Percentiles rank a stretch among this genome's conserved stretches.
phyloP scores from a whole-genome alignment of 2,888 invertebrate species.

The Drosophila nr. medialis region DNA sequence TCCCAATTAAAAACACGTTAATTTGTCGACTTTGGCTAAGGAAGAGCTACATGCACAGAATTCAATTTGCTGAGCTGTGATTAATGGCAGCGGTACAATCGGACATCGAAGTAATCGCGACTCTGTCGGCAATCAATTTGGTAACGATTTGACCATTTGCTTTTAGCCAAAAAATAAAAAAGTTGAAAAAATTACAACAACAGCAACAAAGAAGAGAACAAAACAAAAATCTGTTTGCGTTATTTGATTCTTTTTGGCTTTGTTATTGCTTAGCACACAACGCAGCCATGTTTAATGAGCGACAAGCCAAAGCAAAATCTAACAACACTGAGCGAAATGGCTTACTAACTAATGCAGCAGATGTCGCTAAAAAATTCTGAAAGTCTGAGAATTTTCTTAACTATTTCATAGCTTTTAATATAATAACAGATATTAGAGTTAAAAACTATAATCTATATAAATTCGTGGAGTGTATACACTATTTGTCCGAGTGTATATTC shows the following conservation, averaged over 20 bases:
- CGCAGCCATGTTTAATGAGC: constrained; percentile 63
- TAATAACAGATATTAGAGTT: not conserved
- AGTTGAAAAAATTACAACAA: not conserved
- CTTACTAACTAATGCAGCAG: not conserved
- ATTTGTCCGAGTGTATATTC: constrained; percentile 28
- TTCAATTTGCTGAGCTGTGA: constrained; percentile 70
- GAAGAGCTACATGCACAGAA: constrained; percentile 52
- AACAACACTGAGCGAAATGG: constrained; percentile 33
- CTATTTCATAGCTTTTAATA: too few species aligned
- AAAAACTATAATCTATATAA: not conserved
- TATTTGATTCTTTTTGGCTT: constrained; percentile 32
- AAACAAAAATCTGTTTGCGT: constrained; percentile 16
- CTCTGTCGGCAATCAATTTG: constrained; percentile 48
- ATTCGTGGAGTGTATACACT: not conserved
- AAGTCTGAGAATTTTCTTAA: too few species aligned
- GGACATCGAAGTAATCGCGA: constrained; percentile 31
- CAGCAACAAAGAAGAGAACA: not conserved
- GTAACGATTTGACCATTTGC: constrained; percentile 38
- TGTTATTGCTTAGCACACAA: constrained; percentile 52
- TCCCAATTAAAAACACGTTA: constrained; percentile 75
- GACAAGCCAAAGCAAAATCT: constrained; percentile 24
- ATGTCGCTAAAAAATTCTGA: not conserved
- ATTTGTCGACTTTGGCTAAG: constrained; percentile 67
- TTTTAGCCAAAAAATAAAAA: constrained; percentile 16
- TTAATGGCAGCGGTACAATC: constrained; percentile 48